Percentiles rank a stretch among this genome's conserved stretches.
These are phyloP conservation scores for Hyaena hyaena DNA, from an alignment of 2,113 vertebrate genomes.

Conservation along the genomic window DNA sequence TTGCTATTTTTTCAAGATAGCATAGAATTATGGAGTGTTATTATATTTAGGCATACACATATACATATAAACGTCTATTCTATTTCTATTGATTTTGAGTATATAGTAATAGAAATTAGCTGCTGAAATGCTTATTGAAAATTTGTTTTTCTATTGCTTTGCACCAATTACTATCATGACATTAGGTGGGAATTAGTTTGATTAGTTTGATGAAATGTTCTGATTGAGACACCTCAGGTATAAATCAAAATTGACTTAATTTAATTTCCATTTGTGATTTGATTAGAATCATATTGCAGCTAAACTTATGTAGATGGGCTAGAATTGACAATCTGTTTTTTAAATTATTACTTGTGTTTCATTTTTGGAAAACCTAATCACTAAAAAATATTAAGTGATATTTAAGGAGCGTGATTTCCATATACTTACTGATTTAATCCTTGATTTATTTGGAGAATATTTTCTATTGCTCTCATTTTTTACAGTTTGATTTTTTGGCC, in stretches of 20 bases:
- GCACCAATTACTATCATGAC: slow-evolving; percentile 14
- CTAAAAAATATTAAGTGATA: slow-evolving; percentile 4
- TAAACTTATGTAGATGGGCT: background rate
- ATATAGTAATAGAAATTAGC: background rate
- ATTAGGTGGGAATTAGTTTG: slow-evolving; percentile 55
- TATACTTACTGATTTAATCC: background rate
- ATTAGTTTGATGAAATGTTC: slow-evolving; percentile 68
- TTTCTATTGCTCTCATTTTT: background rate
- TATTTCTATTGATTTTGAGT: background rate
- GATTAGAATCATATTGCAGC: slow-evolving; percentile 1
- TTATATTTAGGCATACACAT: background rate
- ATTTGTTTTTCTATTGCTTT: background rate
- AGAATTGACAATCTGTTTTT: slow-evolving; percentile 13
- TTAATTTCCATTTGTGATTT: slow-evolving; percentile 63
- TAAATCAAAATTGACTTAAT: slow-evolving; percentile 65
- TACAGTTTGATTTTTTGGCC: background rate
- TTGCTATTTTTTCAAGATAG: background rate
- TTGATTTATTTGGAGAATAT: background rate
- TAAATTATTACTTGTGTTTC: slow-evolving; percentile 17
- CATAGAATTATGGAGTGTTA: background rate
- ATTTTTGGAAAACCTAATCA: slow-evolving; percentile 63
- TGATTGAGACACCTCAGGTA: slow-evolving; percentile 50
- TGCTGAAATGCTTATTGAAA: background rate
- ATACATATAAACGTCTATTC: background rate
- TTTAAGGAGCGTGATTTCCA: slow-evolving; percentile 28